Conservation (phyloP, 2,888 invertebrate species). For the Tenodera sinensis region DNA sequence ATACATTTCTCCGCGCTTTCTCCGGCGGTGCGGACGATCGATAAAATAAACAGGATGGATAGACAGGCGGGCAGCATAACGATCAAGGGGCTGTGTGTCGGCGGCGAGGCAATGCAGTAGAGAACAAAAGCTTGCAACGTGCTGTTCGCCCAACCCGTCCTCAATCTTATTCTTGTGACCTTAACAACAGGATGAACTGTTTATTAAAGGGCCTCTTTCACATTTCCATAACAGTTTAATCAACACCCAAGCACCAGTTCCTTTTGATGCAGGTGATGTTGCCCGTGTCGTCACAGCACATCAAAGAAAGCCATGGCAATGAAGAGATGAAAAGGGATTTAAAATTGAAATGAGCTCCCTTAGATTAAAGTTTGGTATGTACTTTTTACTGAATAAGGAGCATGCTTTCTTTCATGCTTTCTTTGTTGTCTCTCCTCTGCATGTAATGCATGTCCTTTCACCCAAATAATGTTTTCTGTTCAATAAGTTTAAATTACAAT, state of each 20-base stretch:
- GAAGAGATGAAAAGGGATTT: background rate
- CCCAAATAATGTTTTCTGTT: too few relatives aligned
- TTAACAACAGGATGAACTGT: background rate
- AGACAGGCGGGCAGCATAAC: background rate
- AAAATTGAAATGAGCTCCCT: background rate
- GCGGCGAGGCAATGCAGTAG: background rate
- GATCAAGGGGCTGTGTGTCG: background rate
- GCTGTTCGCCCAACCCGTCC: background rate
- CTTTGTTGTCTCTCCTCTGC: background rate
- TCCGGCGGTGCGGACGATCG: background rate
- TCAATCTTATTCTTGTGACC: background rate
- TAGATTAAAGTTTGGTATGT: background rate
- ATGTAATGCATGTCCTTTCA: background rate
- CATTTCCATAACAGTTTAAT: background rate
- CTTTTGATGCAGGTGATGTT: background rate
- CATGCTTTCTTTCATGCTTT: background rate
- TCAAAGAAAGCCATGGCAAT: background rate
- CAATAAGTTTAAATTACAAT: too few relatives aligned
- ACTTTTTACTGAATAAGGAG: background rate
- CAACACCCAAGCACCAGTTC: background rate
- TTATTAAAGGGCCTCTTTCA: background rate
- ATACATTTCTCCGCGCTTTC: background rate
- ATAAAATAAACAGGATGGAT: background rate
- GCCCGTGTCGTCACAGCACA: background rate
- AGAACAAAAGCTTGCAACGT: background rate